A percentile compares a stretch with the other conserved stretches of the same genome.
Conservation (phyloP, 1,140 invertebrate species). For the Atopsyche davidsoni region DNA sequence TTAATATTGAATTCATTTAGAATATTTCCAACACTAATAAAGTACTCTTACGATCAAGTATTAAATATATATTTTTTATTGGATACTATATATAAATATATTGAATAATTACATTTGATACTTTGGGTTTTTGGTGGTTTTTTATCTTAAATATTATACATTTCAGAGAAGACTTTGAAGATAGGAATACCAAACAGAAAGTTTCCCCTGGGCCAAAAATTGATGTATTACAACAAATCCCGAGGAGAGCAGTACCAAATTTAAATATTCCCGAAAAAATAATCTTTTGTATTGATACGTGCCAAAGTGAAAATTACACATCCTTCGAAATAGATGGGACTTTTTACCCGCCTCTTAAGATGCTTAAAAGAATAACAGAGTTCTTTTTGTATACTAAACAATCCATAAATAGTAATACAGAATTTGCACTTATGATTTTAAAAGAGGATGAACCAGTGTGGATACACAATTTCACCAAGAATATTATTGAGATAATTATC, state of each 20-base stretch:
- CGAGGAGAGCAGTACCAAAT: conserved; percentile 42
- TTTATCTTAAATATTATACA: no score
- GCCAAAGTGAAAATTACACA: conserved; percentile 53
- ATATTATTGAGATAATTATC: conserved; percentile 53
- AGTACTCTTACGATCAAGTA: no score
- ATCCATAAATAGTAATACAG: conserved; percentile 55
- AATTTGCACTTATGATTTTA: conserved; percentile 61
- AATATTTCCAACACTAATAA: no score
- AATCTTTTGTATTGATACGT: conserved; percentile 61
- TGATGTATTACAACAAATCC: conserved; percentile 19
- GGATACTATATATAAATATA: no score
- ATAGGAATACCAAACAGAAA: no score
- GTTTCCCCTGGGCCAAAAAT: no score
- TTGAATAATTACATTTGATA: no score
- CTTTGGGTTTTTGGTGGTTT: no score
- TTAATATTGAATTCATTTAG: no score
- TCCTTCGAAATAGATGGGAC: conserved; percentile 53
- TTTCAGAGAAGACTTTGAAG: conserved; percentile 19
- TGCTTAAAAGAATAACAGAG: conserved; percentile 58
- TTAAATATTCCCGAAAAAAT: conserved; percentile 58
- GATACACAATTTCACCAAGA: conserved; percentile 58
- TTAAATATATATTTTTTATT: no score
- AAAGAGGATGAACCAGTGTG: conserved; percentile 50
- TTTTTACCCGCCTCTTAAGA: conserved; percentile 38
- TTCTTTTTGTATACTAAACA: conserved; percentile 62